Conservation (phyloP, 2,113 vertebrate genomes). For the Otus sunia region DNA sequence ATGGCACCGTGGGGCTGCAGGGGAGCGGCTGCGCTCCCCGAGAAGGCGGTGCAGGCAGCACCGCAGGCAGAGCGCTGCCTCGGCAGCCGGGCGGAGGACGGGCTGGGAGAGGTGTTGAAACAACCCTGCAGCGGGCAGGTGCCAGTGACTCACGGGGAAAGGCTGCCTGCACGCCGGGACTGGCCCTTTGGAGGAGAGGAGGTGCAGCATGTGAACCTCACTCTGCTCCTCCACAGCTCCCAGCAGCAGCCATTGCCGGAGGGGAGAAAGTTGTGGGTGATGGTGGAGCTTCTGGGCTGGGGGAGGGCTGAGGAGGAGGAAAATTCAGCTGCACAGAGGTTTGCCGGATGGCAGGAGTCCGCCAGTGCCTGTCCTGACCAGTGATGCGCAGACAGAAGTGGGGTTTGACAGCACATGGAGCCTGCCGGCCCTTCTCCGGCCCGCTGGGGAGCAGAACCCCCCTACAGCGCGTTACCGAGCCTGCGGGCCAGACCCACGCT, state of each 20-base stretch:
- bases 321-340: background rate
- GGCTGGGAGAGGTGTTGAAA: background rate
- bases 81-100: accelerated
- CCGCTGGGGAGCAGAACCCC: background rate
- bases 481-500: too few species aligned
- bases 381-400: background rate
- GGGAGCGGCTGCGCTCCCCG: accelerated
- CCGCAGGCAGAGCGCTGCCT: background rate
- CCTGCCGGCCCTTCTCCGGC: accelerated
- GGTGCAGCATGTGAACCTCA: background rate
- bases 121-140: background rate
- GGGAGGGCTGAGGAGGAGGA: background rate
- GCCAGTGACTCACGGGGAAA: background rate
- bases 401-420: background rate
- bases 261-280: background rate
- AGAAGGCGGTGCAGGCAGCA: background rate
- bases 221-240: background rate
- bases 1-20: accelerated
- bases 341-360: background rate
- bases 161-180: background rate
- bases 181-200: background rate
- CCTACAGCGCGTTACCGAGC: too few species aligned
- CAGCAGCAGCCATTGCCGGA: background rate
- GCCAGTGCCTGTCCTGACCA: background rate
- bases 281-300: background rate